Base-by-base conservation (phyloP, 2,888 invertebrate genomes). In the Digitonthophagus gazella region DNA sequence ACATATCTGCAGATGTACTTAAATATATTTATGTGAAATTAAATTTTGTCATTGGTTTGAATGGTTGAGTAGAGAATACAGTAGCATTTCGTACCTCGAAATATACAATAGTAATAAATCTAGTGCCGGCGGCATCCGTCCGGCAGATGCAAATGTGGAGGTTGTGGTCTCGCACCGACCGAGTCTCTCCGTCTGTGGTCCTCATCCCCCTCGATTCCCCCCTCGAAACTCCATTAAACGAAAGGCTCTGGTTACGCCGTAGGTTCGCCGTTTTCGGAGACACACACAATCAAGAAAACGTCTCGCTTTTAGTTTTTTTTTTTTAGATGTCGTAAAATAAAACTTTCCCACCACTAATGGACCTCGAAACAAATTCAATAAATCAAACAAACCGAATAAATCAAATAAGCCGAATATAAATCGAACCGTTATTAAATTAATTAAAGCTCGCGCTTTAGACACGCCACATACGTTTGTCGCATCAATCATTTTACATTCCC, bases 71-170 rank as follows among this genome's bases (percentile, higher is more conserved):
- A 44, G 28, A 44, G 28, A 44, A 11, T 3, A 11, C 28, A 44
- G 28, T 44, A 44, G 28, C 28, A 11, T 44, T 44, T 44, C 71
- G 72, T 72, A 72, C 72, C 72, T 71, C 67, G 67, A 65, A 69
- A 69, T 73, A 69, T 70, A 65, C 72, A 70, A 68, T 69, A 66
- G 73, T 68, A 73, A 74, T 74, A 74, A 74, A 74, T 75, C 74
- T 72, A 72, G 71, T 71, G 65, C 71, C 71, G 72, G 71, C 72
- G 69, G 67, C 71, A 71, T 72, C 71, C 72, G 72, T 74, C 73
- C 75, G 73, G 71, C 75, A 71, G 74, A 75, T 74, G 74, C 74
- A 74, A 75, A 74, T 72, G 72, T 67, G 68, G 71, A 69, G 67
- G 71, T 71, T 72, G 72, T 69, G 72, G 73, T 72, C 71, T 69